Conservation (phyloP, 2,888 invertebrate genomes). For the Rambutsinella grinnellia region DNA sequence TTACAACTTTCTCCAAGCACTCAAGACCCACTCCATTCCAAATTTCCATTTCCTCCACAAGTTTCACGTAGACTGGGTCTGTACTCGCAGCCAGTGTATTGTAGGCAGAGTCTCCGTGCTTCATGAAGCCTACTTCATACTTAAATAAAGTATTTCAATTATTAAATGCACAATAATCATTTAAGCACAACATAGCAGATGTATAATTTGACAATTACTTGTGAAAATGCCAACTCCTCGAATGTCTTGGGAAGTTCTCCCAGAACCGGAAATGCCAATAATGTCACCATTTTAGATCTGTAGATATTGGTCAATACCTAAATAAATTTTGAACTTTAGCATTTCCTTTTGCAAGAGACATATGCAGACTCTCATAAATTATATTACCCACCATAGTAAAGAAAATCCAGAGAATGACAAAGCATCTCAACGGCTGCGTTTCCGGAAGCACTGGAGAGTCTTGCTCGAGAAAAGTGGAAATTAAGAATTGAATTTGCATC, state of each 20-base stretch:
- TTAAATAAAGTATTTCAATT: no score
- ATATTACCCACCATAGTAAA: constrained; percentile 55
- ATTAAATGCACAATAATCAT: no score
- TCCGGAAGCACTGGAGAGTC: constrained; percentile 36
- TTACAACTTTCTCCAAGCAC: constrained; percentile 56
- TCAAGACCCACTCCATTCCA: constrained; percentile 44
- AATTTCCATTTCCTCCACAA: constrained; percentile 54
- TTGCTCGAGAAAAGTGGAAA: constrained; percentile 54
- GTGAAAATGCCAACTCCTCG: constrained; percentile 51
- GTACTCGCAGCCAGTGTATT: constrained; percentile 48
- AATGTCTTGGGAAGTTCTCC: constrained; percentile 42
- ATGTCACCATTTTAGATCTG: constrained; percentile 44
- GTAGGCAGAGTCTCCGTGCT: constrained; percentile 57
- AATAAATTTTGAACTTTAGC: no score
- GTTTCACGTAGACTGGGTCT: constrained; percentile 54
- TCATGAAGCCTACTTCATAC: constrained; percentile 54
- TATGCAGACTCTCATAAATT: no score
- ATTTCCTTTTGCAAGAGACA: no score
- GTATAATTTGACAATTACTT: no score
- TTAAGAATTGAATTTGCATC: constrained; percentile 41
- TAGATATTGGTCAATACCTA: constrained; percentile 50
- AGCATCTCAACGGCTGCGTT: constrained; percentile 23
- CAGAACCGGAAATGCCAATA: constrained; percentile 53
- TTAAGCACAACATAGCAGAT: no score
- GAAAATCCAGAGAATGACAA: constrained; percentile 48